A percentile compares a stretch with the other conserved stretches of the same genome.
phyloP scores from a whole-genome alignment of 1,140 invertebrate genomes.

The Halyomorpha halys region DNA sequence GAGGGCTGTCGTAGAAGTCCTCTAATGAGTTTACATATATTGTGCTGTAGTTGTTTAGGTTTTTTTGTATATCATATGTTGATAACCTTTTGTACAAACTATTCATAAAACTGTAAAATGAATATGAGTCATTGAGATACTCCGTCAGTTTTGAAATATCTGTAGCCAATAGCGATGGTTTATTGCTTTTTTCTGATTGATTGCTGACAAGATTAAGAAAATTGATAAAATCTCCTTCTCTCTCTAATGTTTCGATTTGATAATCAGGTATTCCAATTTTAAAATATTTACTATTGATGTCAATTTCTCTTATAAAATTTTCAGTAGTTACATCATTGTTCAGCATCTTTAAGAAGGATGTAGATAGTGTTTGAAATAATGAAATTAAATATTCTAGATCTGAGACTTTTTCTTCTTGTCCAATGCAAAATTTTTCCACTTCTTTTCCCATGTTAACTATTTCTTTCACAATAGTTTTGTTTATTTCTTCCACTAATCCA shows the following conservation, averaged over 20 bases:
- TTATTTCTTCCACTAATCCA: slow-evolving; percentile 3
- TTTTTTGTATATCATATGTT: neutral
- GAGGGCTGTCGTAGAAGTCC: neutral
- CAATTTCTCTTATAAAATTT: neutral
- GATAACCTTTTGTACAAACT: neutral
- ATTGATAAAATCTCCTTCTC: neutral
- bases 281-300: neutral
- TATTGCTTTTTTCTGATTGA: neutral
- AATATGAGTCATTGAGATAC: neutral
- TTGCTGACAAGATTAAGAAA: neutral
- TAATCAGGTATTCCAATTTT: neutral
- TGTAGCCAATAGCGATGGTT: neutral
- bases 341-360: no score
- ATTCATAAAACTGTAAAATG: neutral
- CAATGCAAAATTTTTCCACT: neutral
- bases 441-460: neutral
- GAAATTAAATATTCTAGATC: neutral
- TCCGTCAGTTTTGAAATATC: neutral
- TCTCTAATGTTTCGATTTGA: neutral
- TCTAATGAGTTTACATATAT: no score
- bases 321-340: no score
- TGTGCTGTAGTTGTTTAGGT: no score
- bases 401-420: neutral
- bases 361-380: neutral
- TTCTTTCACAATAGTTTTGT: neutral